These are phyloP conservation scores for Stomatorhinus ivindoensis DNA, from an alignment of 2,113 vertebrate species.

Conservation along the genomic window DNA sequence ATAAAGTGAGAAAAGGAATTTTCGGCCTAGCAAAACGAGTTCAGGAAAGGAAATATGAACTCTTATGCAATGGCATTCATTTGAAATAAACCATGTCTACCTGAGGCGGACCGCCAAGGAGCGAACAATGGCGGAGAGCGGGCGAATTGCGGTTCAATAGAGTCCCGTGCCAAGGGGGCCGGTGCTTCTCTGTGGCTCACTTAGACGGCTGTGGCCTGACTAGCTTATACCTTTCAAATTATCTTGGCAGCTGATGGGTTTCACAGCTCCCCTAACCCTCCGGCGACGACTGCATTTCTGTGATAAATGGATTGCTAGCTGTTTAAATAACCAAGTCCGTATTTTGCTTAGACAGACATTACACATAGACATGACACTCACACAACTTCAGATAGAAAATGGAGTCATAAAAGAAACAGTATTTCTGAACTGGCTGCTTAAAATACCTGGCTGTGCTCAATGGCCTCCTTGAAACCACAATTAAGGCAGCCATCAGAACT, in stretches of 20 bases:
- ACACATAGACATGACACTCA: neutral
- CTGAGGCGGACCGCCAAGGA: neutral
- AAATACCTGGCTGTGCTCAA: neutral
- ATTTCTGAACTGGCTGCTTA: neutral
- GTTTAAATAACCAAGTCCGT: neutral
- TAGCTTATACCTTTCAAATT: neutral
- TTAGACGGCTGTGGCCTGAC: neutral
- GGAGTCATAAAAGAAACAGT: neutral
- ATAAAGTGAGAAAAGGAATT: slow-evolving; percentile 13
- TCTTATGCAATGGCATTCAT: neutral
- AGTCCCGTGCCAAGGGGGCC: neutral
- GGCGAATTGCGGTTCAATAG: neutral
- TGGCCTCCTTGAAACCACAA: neutral
- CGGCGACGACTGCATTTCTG: neutral
- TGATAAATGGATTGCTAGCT: slow-evolving; percentile 13
- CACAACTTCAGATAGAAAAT: neutral
- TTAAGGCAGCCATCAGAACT: neutral
- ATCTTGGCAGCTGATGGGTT: neutral
- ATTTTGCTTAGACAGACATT: neutral
- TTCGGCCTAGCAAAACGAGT: neutral
- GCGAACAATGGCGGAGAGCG: neutral
- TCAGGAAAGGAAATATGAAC: neutral
- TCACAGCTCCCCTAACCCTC: neutral
- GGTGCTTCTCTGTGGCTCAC: neutral
- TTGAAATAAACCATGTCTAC: slow-evolving; percentile 2